Conservation (phyloP, 2,113 vertebrate species). For the Apeltes quadracus region DNA sequence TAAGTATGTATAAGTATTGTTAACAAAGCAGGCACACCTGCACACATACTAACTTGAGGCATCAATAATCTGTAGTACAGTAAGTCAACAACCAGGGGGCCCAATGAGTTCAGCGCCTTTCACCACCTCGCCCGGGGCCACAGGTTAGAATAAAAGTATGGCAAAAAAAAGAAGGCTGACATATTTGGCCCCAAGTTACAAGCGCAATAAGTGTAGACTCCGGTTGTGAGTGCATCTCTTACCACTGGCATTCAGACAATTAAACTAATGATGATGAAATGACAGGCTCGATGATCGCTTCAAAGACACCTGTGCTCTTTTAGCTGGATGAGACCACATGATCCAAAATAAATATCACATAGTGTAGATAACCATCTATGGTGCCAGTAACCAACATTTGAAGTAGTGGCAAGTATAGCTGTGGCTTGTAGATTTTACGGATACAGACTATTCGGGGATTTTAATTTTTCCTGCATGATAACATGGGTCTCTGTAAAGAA, state of each 20-base stretch:
- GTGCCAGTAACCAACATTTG: not conserved
- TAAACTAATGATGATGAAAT: not conserved
- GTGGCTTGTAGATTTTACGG: not conserved
- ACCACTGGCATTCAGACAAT: not conserved
- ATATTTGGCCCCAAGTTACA: not conserved
- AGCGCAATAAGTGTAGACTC: not conserved
- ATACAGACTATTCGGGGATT: no score
- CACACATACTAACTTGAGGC: not conserved
- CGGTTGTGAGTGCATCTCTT: not conserved
- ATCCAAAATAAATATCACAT: not conserved
- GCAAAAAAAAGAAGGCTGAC: slow-evolving; percentile 1
- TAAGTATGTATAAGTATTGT: not conserved
- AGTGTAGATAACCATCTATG: not conserved
- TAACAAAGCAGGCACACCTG: not conserved
- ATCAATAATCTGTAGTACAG: slow-evolving; percentile 42
- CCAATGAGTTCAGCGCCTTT: slow-evolving; percentile 19
- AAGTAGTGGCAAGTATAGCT: not conserved
- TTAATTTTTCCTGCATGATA: no score
- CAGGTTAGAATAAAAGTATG: slow-evolving; percentile 6
- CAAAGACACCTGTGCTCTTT: not conserved
- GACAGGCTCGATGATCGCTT: not conserved
- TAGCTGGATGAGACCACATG: not conserved
- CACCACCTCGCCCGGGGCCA: slow-evolving; percentile 11
- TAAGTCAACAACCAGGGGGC: slow-evolving; percentile 57
- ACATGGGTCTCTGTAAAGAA: not conserved